Base-by-base conservation (phyloP, 2,888 invertebrate species). In the Andrena haemorrhoa region DNA sequence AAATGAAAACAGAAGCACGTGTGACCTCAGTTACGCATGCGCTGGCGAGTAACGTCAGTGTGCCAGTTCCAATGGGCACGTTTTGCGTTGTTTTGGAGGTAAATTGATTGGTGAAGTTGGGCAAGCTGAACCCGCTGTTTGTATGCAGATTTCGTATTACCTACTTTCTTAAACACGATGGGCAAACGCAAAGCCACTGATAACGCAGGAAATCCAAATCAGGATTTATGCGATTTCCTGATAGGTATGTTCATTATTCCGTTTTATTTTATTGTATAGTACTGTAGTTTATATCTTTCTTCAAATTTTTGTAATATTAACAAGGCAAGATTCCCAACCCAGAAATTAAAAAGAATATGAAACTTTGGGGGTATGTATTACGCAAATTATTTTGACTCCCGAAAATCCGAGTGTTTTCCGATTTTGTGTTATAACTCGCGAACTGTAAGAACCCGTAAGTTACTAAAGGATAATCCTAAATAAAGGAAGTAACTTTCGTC, bases 221-320 rank as follows among this genome's bases (percentile, higher is more conserved):
- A 94, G 51, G 96, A 96, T 87, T 95, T 96, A 88, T 96, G 96
- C 86, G 95, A 96, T 61, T 95, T 96, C 92, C 92, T 96, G 33
- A 94, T 94, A 85, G 95, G 95, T 95, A 89, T 73, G 64, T 74
- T 26, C 7, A 33, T 75, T 7, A 20, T 70, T 35, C 5, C 23
- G 51, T 12, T 56, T 16, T 6, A 41, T 26, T 16, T 4, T 47
- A 58, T n/a, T 51, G 4, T 60, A 51, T 49, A 0, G 3, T 31
- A 16, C 1, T 41, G 41, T 41, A 41, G 16, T 41, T 41, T 16
- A 41, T 41, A 41, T 4, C 41, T 41, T 16, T 16, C 0, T 56
- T 20, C 3, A 20, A 53, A 56, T 26, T 23, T 56, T 26, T 26
- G 26, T 26, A 56, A 23, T 26, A 26, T 56, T 56, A 56, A 56